Evolutionary conservation across 2,113 vertebrate species (phyloP).

Genomic region (Lepus timidus): DNA sequence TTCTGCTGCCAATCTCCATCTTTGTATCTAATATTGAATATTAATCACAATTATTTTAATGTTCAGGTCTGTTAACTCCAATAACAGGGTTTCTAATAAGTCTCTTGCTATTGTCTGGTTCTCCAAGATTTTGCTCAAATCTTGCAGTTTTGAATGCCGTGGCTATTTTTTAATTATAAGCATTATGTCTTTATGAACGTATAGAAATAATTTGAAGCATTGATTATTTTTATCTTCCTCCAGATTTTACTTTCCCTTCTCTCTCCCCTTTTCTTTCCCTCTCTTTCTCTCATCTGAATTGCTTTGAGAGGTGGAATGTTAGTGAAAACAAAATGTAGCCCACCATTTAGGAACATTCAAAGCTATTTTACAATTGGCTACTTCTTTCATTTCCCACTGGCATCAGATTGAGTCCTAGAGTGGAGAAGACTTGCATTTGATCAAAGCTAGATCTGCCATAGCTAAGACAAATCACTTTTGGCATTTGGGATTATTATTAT

Average conservation of each 20-base stretch:
- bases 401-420: not conserved
- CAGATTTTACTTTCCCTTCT: not conserved
- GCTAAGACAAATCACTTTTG: not conserved
- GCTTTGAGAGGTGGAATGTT: not conserved
- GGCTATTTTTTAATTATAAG: not conserved
- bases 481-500: not conserved
- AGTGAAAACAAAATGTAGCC: not conserved
- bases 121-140: not conserved
- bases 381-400: not conserved
- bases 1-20: not conserved
- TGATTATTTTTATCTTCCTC: not conserved
- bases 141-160: not conserved
- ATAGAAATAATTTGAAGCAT: not conserved
- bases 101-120: not conserved
- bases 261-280: too few relatives aligned
- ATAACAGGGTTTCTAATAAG: not conserved
- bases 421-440: not conserved
- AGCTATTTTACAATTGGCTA: not conserved
- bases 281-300: too few relatives aligned
- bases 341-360: not conserved
- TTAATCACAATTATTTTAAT: conserved; percentile 15
- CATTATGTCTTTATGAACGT: not conserved
- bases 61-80: not conserved
- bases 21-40: not conserved
- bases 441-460: not conserved